Evolutionary conservation across 2,113 vertebrate genomes (phyloP).

Genomic region (Chitala chitala): DNA sequence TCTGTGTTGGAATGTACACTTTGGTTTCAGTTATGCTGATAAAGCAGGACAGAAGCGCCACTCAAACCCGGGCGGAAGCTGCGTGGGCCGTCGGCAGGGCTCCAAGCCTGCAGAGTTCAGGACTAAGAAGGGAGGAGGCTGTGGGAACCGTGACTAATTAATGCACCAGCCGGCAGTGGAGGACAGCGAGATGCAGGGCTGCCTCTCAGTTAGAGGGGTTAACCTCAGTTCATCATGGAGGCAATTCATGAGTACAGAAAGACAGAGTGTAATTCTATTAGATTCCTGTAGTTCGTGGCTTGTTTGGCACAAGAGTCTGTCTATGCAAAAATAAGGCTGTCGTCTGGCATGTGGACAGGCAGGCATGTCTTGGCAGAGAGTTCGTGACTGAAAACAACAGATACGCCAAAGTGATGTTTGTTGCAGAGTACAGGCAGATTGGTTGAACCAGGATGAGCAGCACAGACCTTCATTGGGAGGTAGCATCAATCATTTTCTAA

Average conservation of each 20-base stretch:
- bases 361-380: neutral
- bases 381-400: too few species aligned
- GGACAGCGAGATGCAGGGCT: neutral
- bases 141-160: neutral
- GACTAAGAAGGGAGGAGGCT: neutral
- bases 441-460: neutral
- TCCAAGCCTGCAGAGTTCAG: neutral
- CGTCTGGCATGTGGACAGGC: neutral
- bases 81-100: neutral
- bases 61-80: neutral
- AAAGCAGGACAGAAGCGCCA: neutral
- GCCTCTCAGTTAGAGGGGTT: neutral
- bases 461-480: too few species aligned
- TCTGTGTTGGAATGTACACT: neutral
- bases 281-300: too few species aligned
- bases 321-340: too few species aligned
- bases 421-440: neutral
- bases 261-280: neutral
- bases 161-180: neutral
- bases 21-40: too few species aligned
- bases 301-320: too few species aligned
- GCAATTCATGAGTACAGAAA: neutral
- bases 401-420: too few species aligned
- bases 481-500: too few species aligned
- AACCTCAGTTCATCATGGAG: neutral